phyloP scores from a whole-genome alignment of 2,797 vertebrate genomes.

The Alfaro cultratus region DNA sequence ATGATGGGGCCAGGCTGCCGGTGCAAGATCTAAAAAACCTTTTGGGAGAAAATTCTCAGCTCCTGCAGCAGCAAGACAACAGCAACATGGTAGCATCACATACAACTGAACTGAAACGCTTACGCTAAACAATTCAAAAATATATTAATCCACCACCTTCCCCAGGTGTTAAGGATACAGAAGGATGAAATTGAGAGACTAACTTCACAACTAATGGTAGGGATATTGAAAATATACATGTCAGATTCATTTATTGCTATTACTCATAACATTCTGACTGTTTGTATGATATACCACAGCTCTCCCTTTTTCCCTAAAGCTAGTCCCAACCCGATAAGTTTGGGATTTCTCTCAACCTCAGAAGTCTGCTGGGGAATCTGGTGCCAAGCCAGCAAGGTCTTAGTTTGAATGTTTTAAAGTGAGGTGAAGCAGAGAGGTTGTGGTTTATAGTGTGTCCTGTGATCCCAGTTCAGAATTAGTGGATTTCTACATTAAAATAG shows the following conservation, averaged over 20 bases:
- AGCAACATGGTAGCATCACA: slow-evolving; percentile 83
- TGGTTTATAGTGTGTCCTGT: neutral
- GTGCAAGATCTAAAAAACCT: slow-evolving; percentile 92
- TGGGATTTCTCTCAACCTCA: neutral
- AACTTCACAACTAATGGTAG: slow-evolving; percentile 87
- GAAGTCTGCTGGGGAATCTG: neutral
- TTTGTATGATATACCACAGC: neutral
- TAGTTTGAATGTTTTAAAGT: neutral
- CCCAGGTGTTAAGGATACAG: slow-evolving; percentile 89
- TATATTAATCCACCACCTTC: slow-evolving; percentile 2
- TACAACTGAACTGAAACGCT: neutral
- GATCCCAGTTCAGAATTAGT: neutral
- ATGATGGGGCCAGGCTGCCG: slow-evolving; percentile 91
- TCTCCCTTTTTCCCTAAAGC: neutral
- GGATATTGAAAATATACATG: slow-evolving; percentile 8
- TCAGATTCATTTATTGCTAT: neutral
- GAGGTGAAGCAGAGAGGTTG: neutral
- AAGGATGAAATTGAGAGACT: slow-evolving; percentile 88
- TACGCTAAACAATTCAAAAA: neutral
- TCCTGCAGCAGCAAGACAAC: slow-evolving; percentile 86
- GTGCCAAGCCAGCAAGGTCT: neutral
- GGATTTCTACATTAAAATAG: neutral
- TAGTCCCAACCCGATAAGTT: neutral
- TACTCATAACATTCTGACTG: neutral
- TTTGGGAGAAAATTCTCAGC: slow-evolving; percentile 87